A percentile compares a stretch with the other conserved stretches of the same genome.
phyloP scores from a whole-genome alignment of 2,113 vertebrate species.

The Calyptomena viridis region DNA sequence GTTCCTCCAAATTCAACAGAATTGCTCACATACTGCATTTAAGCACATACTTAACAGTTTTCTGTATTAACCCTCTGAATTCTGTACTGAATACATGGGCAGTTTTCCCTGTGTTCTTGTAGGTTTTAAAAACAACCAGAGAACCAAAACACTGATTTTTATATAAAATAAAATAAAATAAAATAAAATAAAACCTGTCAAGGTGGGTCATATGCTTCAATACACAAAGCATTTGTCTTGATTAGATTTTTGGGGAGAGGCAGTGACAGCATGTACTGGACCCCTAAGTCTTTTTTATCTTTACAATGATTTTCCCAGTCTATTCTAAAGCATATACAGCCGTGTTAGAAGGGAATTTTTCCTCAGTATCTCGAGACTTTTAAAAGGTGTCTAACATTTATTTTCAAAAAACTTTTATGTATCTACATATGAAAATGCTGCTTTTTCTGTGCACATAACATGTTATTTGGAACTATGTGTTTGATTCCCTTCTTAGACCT shows the following conservation, averaged over 20 bases:
- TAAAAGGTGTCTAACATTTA: neutral
- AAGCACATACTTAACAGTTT: neutral
- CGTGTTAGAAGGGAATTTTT: neutral
- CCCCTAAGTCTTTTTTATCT: neutral
- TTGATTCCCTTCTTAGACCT: neutral
- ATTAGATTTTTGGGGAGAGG: neutral
- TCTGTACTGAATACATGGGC: neutral
- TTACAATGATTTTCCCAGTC: neutral
- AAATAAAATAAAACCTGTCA: neutral
- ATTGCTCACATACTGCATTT: conserved; percentile 13
- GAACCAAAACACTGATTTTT: neutral
- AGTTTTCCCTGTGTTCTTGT: neutral
- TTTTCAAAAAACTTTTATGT: neutral
- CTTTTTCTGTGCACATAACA: neutral
- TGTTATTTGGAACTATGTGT: neutral
- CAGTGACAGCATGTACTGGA: neutral
- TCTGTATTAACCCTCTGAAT: neutral
- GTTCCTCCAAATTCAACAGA: conserved; percentile 13
- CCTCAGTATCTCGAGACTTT: neutral
- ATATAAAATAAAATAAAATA: neutral
- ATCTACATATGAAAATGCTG: neutral
- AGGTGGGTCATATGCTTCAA: neutral
- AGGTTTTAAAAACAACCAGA: neutral
- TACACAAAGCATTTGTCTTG: neutral
- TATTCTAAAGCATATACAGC: neutral